Conservation (phyloP, 2,888 invertebrate species). For the Colletes collaris region DNA sequence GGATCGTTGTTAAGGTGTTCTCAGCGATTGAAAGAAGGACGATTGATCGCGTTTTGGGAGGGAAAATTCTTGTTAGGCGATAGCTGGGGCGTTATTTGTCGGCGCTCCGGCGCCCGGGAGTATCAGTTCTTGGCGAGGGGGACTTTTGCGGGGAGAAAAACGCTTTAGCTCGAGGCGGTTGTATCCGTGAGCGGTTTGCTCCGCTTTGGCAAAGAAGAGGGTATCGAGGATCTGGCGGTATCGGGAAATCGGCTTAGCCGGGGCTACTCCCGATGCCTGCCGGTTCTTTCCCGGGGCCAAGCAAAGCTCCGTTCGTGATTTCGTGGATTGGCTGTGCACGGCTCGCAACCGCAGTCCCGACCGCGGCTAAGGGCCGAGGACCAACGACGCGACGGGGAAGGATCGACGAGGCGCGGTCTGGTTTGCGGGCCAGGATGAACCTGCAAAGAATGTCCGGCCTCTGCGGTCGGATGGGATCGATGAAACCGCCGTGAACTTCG, state of each 20-base stretch:
- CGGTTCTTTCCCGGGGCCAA: conserved; percentile 34
- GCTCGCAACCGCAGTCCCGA: conserved; percentile 58
- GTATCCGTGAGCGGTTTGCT: conserved; percentile 34
- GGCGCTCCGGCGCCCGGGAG: neutral
- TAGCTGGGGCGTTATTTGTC: no score
- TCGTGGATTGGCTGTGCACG: conserved; percentile 59
- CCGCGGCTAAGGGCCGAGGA: conserved; percentile 61
- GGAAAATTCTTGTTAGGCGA: no score
- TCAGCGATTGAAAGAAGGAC: no score
- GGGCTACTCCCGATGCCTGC: conserved; percentile 18
- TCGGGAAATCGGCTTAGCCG: conserved; percentile 63
- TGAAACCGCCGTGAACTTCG: conserved; percentile 47
- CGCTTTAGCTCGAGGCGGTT: conserved; percentile 8
- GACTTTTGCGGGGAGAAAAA: neutral
- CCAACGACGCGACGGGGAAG: conserved; percentile 54
- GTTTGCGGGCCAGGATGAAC: conserved; percentile 65
- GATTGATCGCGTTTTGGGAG: no score
- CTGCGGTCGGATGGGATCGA: conserved; percentile 58
- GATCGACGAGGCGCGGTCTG: conserved; percentile 58
- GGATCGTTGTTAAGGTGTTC: no score
- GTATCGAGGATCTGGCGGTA: conserved; percentile 22
- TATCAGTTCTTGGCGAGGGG: neutral
- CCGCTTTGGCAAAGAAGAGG: conserved; percentile 2
- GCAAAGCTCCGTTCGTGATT: conserved; percentile 59
- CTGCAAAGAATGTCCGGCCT: conserved; percentile 52